Evolutionary conservation across 2,888 invertebrate species (phyloP).

Genomic region (Strigamia maritima): DNA sequence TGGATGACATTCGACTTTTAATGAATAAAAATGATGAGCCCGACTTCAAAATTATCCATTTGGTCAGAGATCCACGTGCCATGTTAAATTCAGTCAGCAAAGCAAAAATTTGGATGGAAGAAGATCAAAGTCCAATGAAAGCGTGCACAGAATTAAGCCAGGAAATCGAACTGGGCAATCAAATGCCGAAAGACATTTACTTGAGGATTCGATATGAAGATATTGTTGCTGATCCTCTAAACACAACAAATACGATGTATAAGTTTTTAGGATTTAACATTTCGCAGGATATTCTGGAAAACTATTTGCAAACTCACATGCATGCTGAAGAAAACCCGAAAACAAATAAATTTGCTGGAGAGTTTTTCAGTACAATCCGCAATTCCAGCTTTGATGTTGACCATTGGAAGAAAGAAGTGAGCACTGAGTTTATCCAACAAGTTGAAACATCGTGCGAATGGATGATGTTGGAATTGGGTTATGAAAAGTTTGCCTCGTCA

Average conservation of each 20-base stretch:
- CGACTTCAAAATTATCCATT: slow-evolving; percentile 38
- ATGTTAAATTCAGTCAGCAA: slow-evolving; percentile 36
- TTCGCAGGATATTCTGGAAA: background rate
- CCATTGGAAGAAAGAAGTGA: slow-evolving; percentile 31
- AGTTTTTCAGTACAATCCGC: slow-evolving; percentile 38
- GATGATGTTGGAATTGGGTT: slow-evolving; percentile 31
- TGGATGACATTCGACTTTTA: background rate
- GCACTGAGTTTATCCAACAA: background rate
- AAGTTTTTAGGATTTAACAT: slow-evolving; percentile 21
- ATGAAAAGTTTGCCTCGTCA: background rate
- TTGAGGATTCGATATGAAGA: slow-evolving; percentile 39
- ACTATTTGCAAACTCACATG: slow-evolving; percentile 38
- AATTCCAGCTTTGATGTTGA: slow-evolving; percentile 39
- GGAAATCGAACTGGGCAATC: background rate
- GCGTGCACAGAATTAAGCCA: slow-evolving; percentile 22
- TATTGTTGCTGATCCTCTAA: slow-evolving; percentile 15
- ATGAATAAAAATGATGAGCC: slow-evolving; percentile 3
- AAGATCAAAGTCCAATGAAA: background rate
- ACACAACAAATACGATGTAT: background rate
- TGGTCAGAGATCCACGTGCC: slow-evolving; percentile 40
- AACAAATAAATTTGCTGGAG: background rate
- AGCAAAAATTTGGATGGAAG: slow-evolving; percentile 30
- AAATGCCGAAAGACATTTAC: slow-evolving; percentile 37
- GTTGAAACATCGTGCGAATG: slow-evolving; percentile 36
- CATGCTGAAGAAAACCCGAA: slow-evolving; percentile 37